A percentile compares a stretch with the other conserved stretches of the same genome.
These are phyloP conservation scores for Eugnorisma glareosa DNA, from an alignment of 2,888 invertebrate species.

Conservation along the genomic window DNA sequence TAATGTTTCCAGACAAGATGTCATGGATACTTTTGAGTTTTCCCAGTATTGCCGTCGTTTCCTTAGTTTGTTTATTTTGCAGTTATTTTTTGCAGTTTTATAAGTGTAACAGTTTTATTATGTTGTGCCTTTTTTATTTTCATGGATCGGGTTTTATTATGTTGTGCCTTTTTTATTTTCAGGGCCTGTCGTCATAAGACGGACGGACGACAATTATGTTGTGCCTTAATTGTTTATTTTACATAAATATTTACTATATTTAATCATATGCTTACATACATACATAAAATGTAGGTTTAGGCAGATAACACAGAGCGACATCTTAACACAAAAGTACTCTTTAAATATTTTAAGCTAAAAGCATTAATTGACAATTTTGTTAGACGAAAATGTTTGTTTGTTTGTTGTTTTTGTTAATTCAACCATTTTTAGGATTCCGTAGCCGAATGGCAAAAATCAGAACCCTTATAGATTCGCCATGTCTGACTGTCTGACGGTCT, in stretches of 20 bases:
- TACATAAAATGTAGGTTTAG: background rate
- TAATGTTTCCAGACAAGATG: conserved; percentile 50
- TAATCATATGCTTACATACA: background rate
- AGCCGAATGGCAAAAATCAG: too few relatives aligned
- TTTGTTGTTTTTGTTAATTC: too few relatives aligned
- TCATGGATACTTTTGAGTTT: conserved; percentile 58
- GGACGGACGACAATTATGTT: too few relatives aligned
- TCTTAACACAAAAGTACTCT: background rate
- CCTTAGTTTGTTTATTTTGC: conserved; percentile 6
- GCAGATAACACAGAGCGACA: background rate
- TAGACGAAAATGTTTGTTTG: background rate
- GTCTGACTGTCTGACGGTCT: too few relatives aligned
- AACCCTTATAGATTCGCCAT: too few relatives aligned
- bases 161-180: too few relatives aligned
- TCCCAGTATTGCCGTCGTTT: conserved; percentile 4
- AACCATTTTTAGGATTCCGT: too few relatives aligned
- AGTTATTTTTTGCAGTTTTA: background rate
- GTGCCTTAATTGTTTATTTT: background rate
- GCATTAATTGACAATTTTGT: background rate
- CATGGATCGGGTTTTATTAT: too few relatives aligned
- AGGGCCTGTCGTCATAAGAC: too few relatives aligned
- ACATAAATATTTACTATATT: too few relatives aligned
- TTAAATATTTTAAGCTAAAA: background rate
- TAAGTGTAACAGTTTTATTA: background rate
- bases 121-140: too few relatives aligned